Conservation (phyloP, 1,140 invertebrate genomes). For the Lucilia sericata region DNA sequence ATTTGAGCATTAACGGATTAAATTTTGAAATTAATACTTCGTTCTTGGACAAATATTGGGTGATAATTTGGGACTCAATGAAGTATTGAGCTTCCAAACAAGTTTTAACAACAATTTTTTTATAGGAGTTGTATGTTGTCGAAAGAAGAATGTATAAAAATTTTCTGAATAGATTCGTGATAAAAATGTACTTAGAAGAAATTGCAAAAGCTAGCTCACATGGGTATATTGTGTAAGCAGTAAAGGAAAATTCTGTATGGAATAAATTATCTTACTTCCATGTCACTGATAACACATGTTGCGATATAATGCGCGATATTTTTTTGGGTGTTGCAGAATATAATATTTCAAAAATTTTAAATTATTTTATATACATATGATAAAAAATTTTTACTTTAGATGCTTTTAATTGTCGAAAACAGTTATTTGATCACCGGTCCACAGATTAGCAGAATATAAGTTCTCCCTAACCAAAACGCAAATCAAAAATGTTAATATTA, state of each 20-base stretch:
- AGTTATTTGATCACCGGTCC: conserved; percentile 29
- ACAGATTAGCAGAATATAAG: conserved; percentile 39
- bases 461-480: conserved; percentile 32
- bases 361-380: conserved; percentile 40
- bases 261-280: conserved; percentile 30
- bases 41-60: neutral
- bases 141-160: neutral
- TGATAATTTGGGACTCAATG: conserved; percentile 32
- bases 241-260: conserved; percentile 25
- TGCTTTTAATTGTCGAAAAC: conserved; percentile 37
- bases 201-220: neutral
- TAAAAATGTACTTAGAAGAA: conserved; percentile 19
- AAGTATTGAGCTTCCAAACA: conserved; percentile 15
- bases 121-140: conserved; percentile 1
- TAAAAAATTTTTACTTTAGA: conserved; percentile 30
- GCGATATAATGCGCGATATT: conserved; percentile 39
- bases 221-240: neutral
- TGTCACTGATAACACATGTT: conserved; percentile 39
- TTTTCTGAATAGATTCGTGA: conserved; percentile 1
- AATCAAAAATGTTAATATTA: conserved; percentile 29
- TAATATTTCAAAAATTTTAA: conserved; percentile 37
- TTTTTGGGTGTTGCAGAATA: conserved; percentile 31
- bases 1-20: no score
- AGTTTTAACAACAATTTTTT: conserved; percentile 19
- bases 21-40: neutral